Base-by-base conservation (phyloP, 30 jellyfish, hydroid and myxozoan genomes). In the Pelagia noctiluca region DNA sequence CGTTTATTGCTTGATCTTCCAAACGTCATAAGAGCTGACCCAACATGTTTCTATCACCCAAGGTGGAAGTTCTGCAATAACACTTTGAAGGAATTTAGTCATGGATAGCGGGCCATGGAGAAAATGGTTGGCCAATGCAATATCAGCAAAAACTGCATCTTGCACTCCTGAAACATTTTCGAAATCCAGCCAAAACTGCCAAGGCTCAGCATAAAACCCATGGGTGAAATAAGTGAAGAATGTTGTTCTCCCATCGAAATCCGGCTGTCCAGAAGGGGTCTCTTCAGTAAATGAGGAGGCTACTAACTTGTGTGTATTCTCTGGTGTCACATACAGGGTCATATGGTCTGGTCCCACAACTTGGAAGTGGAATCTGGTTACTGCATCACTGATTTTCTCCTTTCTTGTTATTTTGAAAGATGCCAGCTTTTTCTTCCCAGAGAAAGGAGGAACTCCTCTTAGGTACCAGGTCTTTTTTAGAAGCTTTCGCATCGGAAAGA, bases 141-240 rank as follows among this genome's bases (percentile, higher is more conserved):
- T 36, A 60, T 94, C 97, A 37, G 96, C 86, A 23, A 93, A 28
- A 0, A 88, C 52, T 38, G 34, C 76, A 47, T 57, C 86, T 19
- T 52, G 82, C 0, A 30, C 46, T 2, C 47, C 85, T 26, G 87
- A 50, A 32, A 37, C 48, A 18, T 86, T 97, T 89, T 83, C 86
- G 72, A 94, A 88, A 26, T 94, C 99, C 61, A 94, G 71, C 99
- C 99, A 94, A 64, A 94, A 94, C 35, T 88, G 83, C 99, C 99
- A 94, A 29, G 94, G 92, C 24, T 70, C 67, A 3, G 96, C 71
- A 78, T 94, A 77, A 79, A 72, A 94, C 1, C 99, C 99, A 83
- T 79, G 93, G 0, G 96, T 64, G 49, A 38, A 84, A 57, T 71
- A 83, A 21, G 94, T 79, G 61, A 47, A 84, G 57, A 63, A 73